These are phyloP conservation scores for Operophtera brumata DNA, from an alignment of 2,888 invertebrate genomes.

Conservation along the genomic window DNA sequence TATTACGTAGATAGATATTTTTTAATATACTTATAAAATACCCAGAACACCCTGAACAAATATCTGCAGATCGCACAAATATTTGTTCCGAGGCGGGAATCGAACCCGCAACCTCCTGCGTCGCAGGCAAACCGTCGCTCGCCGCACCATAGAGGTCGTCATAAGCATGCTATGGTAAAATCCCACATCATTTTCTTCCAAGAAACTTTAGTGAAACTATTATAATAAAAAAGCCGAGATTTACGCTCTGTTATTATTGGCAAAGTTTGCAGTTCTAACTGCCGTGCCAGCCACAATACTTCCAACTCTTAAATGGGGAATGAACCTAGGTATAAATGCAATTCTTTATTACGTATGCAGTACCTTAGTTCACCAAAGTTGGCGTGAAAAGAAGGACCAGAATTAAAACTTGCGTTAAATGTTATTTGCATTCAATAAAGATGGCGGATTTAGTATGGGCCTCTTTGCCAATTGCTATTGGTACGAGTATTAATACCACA, in stretches of 20 bases:
- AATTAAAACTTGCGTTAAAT: not conserved
- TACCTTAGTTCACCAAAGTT: slow-evolving; percentile 7
- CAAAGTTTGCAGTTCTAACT: slow-evolving; percentile 41
- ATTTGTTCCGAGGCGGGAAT: too few species aligned
- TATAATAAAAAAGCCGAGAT: slow-evolving; percentile 45
- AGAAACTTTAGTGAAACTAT: slow-evolving; percentile 34
- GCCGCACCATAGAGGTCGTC: too few species aligned
- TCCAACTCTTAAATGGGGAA: slow-evolving; percentile 25
- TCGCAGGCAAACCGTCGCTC: too few species aligned
- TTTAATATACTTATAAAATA: too few species aligned
- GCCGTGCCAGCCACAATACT: slow-evolving; percentile 21
- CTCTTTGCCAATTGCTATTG: too few species aligned
- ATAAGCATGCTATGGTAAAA: too few species aligned
- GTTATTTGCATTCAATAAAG: not conserved
- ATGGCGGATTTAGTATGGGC: not conserved
- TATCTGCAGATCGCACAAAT: too few species aligned
- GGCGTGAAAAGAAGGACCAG: not conserved
- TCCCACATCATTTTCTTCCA: slow-evolving; percentile 2
- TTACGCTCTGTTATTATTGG: slow-evolving; percentile 57
- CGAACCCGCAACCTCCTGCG: too few species aligned
- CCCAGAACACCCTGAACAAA: too few species aligned
- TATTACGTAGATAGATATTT: too few species aligned
- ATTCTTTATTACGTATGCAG: slow-evolving; percentile 24
- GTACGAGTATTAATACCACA: too few species aligned
- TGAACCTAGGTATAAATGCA: slow-evolving; percentile 25